phyloP scores from a whole-genome alignment of 2,888 invertebrate species.

The Erynnis tages region DNA sequence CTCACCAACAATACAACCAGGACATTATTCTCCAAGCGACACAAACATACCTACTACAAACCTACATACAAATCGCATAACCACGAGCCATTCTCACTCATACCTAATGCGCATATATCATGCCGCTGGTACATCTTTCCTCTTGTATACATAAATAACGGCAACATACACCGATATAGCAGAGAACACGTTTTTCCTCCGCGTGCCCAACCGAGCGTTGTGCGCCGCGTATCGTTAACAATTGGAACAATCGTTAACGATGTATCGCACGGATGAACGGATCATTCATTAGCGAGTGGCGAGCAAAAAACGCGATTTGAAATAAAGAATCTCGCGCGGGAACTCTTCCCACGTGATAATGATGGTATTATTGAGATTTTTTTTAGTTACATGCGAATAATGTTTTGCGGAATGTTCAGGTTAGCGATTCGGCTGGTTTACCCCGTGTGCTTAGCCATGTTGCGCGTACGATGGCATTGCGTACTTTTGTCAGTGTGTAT shows the following conservation, averaged over 20 bases:
- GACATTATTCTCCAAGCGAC: no score
- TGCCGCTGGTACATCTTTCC: background rate
- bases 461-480: no score
- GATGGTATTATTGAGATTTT: constrained; percentile 4
- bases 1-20: no score
- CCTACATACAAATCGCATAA: no score
- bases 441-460: no score
- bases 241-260: constrained; percentile 21
- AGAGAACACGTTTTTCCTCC: constrained; percentile 1
- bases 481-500: no score
- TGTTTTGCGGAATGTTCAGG: no score
- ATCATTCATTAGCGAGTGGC: constrained; percentile 21
- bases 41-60: no score
- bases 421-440: no score
- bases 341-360: constrained; percentile 19
- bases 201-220: constrained; percentile 1
- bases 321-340: constrained; percentile 9
- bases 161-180: constrained; percentile 6
- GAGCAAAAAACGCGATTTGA: constrained; percentile 9
- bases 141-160: background rate
- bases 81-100: no score
- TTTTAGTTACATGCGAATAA: no score
- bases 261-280: constrained; percentile 18
- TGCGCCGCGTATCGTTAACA: constrained; percentile 8
- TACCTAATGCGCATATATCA: background rate